Conservation (phyloP, 2,888 invertebrate species). For the Ptychoptera contaminata region DNA sequence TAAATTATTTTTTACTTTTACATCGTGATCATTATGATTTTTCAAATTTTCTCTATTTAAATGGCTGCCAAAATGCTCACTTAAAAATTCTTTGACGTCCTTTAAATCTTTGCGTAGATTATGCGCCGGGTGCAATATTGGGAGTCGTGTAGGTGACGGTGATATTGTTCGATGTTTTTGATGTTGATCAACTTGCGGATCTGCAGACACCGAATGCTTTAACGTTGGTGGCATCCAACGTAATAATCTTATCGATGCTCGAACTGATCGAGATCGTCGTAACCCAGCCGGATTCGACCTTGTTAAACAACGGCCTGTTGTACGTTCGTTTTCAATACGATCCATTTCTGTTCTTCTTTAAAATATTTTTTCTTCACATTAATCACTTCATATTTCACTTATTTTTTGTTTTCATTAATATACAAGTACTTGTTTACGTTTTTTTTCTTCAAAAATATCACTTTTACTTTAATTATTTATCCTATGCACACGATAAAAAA, state of each 20-base stretch:
- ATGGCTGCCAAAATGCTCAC: not conserved
- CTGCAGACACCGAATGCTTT: slow-evolving; percentile 11
- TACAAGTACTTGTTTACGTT: no score
- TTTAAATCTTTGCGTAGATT: no score
- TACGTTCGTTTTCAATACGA: not conserved
- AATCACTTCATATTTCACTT: no score
- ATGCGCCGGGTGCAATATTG: no score
- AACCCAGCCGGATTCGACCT: not conserved
- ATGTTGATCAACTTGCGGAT: no score
- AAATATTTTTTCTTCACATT: not conserved
- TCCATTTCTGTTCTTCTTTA: not conserved
- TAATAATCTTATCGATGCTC: slow-evolving; percentile 51
- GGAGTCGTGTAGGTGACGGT: no score
- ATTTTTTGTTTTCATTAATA: no score
- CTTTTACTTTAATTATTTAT: no score
- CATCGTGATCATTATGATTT: slow-evolving; percentile 25
- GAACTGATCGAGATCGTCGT: slow-evolving; percentile 46
- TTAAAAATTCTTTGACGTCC: slow-evolving; percentile 33
- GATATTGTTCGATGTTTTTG: no score
- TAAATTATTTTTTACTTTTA: slow-evolving; percentile 26
- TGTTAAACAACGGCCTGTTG: not conserved
- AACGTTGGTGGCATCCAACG: slow-evolving; percentile 34
- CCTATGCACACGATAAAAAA: no score
- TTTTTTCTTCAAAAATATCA: no score
- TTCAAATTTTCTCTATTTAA: slow-evolving; percentile 17